phyloP scores from a whole-genome alignment of 2,888 invertebrate genomes.

The Tricholauxania praeusta region DNA sequence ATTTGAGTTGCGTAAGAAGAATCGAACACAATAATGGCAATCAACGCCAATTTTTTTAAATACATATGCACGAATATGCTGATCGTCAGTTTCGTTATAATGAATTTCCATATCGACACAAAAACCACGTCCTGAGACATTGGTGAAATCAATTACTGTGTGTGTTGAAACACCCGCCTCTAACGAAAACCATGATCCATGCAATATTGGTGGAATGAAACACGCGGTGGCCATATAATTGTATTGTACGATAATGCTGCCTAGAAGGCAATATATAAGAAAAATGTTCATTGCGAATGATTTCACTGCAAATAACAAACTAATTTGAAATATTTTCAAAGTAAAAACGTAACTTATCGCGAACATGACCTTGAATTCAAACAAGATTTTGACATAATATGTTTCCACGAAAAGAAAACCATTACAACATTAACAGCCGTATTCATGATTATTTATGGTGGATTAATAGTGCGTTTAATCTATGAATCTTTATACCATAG shows the following conservation, averaged over 20 bases:
- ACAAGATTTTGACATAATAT: no score
- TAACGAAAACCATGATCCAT: conserved; percentile 93
- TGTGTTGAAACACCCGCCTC: conserved; percentile 85
- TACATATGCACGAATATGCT: conserved; percentile 83
- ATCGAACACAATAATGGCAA: conserved; percentile 88
- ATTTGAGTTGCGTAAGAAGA: conserved; percentile 88
- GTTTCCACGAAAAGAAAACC: no score
- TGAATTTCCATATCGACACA: conserved; percentile 78
- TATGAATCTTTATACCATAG: no score
- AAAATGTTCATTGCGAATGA: conserved; percentile 1
- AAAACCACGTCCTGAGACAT: conserved; percentile 80
- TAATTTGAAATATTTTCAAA: no score
- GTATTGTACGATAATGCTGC: background rate
- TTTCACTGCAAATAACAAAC: no score
- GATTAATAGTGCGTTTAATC: no score
- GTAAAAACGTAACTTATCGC: no score
- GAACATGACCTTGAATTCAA: no score
- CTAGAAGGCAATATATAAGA: background rate
- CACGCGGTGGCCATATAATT: conserved; percentile 66
- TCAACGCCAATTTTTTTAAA: conserved; percentile 72
- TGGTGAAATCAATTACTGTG: conserved; percentile 84
- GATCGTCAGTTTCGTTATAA: conserved; percentile 71
- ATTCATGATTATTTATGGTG: no score
- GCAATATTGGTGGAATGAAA: conserved; percentile 81
- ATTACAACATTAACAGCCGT: no score